Base-by-base conservation (phyloP, 2,888 invertebrate species). In the Oegoconia quadripuncta region DNA sequence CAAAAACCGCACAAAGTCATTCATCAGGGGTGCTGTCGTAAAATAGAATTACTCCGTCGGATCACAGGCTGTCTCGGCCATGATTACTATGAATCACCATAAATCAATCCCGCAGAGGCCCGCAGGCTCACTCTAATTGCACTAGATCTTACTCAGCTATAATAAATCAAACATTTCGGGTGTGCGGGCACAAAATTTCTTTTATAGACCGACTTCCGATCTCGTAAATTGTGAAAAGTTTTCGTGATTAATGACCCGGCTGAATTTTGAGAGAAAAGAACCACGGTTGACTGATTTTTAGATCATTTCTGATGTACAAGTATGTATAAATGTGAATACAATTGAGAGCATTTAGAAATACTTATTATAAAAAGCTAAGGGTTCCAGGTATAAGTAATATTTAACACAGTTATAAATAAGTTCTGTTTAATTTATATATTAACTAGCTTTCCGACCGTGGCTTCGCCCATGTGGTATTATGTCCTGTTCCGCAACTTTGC, bases 71-170 rank as follows among this genome's bases (percentile, higher is more conserved):
- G 70, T 65, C 61, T 55, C 64, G 52, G 46, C 58, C 67, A 74
- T 72, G 80, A 82, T 83, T 75, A 77, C 75, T 65, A 52, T 62
- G 74, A 82, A 86, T 83, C 77, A 81, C 65, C 77, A 73, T 87
- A 87, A 86, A 86, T 87, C 87, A 83, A 59, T 64, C 82, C 79
- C 76, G 72, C 78, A 76, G 66, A 64, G 62, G 67, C 81, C 80
- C 81, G 82, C 83, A 82, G 72, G 64, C 67, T 60, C 53, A 52
- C 52, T 67, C 71, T 84, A 84, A 87, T 86, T 86, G 80, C 58
- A 61, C 72, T 74, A 75, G 74, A 78, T 77, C 65, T 67, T 62
- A 63, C 55, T 46, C 56, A 48, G 50, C 47, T 26, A 53, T 50
- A 56, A 78, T 87, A 84, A 84, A 87, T 86, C 83, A 82, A 78